phyloP scores from a whole-genome alignment of 2,113 vertebrate genomes.

The Myodes glareolus region DNA sequence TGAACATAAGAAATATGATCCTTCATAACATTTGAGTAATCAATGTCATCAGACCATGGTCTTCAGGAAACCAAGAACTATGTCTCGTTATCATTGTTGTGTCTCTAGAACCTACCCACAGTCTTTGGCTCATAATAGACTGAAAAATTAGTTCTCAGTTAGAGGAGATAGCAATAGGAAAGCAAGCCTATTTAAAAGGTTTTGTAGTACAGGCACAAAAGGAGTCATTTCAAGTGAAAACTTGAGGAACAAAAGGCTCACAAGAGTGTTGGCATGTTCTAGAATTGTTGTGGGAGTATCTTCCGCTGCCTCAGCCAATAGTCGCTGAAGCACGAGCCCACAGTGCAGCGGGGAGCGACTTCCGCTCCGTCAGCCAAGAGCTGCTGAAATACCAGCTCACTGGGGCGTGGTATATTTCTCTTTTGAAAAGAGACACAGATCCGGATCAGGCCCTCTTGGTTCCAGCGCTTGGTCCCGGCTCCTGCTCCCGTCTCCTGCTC shows the following conservation, averaged over 20 bases:
- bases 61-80: background rate
- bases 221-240: background rate
- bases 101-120: background rate
- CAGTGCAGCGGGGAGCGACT: too few species aligned
- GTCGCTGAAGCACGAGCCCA: too few species aligned
- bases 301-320: too few species aligned
- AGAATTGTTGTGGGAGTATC: too few species aligned
- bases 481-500: too few species aligned
- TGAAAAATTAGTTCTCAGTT: conserved; percentile 7
- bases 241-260: background rate
- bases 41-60: background rate
- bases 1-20: background rate
- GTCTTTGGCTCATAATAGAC: background rate
- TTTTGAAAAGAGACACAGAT: too few species aligned
- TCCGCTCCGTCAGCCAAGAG: too few species aligned
- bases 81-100: background rate
- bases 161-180: background rate
- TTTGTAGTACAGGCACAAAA: background rate
- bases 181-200: background rate
- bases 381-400: too few species aligned
- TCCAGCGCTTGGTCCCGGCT: too few species aligned
- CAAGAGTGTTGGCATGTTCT: background rate
- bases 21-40: background rate
- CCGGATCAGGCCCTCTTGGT: too few species aligned
- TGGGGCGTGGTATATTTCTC: too few species aligned